Evolutionary conservation across 2,113 vertebrate genomes (phyloP).

Genomic region (Heterotilapia buettikoferi): DNA sequence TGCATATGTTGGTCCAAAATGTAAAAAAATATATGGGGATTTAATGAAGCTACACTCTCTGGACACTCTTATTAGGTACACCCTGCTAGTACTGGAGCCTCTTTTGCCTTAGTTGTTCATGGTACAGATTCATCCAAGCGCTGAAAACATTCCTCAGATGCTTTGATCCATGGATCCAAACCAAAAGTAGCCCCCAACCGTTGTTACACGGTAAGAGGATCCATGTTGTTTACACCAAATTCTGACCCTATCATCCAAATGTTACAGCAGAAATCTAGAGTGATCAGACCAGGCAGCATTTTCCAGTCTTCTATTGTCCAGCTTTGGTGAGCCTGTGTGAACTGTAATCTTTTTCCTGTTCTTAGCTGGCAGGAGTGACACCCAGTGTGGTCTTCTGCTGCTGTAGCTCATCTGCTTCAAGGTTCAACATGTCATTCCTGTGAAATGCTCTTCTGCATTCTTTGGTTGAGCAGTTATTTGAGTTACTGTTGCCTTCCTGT

Average conservation of each 20-base stretch:
- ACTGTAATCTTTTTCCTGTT: background rate
- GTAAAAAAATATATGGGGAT: background rate
- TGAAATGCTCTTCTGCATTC: background rate
- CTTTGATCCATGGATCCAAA: background rate
- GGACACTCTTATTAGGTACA: background rate
- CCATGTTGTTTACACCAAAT: background rate
- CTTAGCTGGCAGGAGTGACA: background rate
- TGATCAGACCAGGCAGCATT: background rate
- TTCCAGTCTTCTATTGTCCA: background rate
- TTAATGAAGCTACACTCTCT: background rate
- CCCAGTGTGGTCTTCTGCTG: background rate
- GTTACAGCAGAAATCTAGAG: background rate
- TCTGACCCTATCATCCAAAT: background rate
- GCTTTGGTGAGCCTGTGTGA: background rate
- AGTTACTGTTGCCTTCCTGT: background rate
- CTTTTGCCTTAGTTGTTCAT: background rate
- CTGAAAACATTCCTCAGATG: background rate
- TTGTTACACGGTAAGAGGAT: background rate
- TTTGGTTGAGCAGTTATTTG: background rate
- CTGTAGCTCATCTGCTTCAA: background rate
- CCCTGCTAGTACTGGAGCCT: background rate
- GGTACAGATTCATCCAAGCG: background rate
- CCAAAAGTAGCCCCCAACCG: background rate
- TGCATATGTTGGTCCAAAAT: background rate
- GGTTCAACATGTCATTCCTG: background rate